Percentiles rank a stretch among this genome's conserved stretches.
Evolutionary conservation across 2,888 invertebrate genomes (phyloP).

Genomic region (Anodontia alba): DNA sequence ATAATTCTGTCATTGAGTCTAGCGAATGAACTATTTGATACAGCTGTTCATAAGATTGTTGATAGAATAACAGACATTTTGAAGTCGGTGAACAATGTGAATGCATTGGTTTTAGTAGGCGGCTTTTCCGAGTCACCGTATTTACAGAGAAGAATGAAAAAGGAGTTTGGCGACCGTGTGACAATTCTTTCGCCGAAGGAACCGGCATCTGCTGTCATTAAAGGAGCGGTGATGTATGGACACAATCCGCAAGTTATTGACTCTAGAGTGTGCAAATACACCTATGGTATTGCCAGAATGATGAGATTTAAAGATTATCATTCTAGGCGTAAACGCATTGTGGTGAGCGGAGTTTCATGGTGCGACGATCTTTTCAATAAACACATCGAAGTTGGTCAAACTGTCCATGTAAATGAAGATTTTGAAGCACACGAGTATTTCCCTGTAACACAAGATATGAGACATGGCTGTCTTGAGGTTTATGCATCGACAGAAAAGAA

Average conservation of each 20-base stretch:
- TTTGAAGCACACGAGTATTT: neutral
- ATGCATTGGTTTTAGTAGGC: constrained; percentile 28
- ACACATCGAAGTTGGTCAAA: constrained; percentile 6
- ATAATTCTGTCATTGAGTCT: constrained; percentile 18
- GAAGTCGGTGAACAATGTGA: neutral
- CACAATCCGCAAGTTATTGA: constrained; percentile 40
- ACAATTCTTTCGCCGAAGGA: constrained; percentile 35
- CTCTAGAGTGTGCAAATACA: constrained; percentile 40
- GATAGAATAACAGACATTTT: neutral
- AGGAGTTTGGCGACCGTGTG: constrained; percentile 7
- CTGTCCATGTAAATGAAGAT: neutral
- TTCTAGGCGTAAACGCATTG: neutral
- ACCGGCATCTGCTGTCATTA: constrained; percentile 45
- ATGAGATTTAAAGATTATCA: constrained; percentile 12
- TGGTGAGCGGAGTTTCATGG: neutral
- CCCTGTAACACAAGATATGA: neutral
- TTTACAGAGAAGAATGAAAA: constrained; percentile 7
- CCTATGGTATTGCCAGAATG: constrained; percentile 11
- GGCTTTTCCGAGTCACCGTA: constrained; percentile 42
- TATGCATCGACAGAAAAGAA: neutral
- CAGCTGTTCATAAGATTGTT: constrained; percentile 14
- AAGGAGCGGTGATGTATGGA: constrained; percentile 56
- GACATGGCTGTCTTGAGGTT: neutral
- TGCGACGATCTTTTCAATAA: constrained; percentile 15
- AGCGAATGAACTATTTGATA: constrained; percentile 33